phyloP scores from a whole-genome alignment of 2,888 invertebrate genomes.

The Acrobasis consociella region DNA sequence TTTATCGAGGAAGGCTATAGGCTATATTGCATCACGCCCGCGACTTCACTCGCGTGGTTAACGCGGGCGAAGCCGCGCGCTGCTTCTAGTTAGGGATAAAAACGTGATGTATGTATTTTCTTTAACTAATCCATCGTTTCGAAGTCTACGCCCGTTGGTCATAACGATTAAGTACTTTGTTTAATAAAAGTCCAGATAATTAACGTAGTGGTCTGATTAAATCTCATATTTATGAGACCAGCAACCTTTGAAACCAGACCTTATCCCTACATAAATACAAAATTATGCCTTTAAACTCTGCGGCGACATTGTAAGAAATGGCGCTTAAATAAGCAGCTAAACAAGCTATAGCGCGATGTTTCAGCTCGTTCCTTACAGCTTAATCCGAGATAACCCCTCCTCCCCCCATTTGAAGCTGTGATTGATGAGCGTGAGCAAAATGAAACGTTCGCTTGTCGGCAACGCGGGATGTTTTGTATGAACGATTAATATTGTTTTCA shows the following conservation, averaged over 20 bases:
- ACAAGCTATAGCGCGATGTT: not conserved
- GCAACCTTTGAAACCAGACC: not conserved
- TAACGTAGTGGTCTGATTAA: not conserved
- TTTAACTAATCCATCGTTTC: not conserved
- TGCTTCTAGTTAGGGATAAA: too few relatives aligned
- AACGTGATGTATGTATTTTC: too few relatives aligned
- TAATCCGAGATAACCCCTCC: not conserved
- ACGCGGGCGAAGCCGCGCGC: too few relatives aligned
- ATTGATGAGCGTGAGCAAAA: conserved; percentile 3
- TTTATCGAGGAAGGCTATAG: too few relatives aligned
- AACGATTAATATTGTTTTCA: not conserved
- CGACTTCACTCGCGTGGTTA: too few relatives aligned
- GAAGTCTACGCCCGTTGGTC: not conserved
- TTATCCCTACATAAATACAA: not conserved
- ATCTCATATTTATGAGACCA: conserved; percentile 5
- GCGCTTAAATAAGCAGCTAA: not conserved
- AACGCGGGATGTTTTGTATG: not conserved
- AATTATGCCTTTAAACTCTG: not conserved
- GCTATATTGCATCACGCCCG: too few relatives aligned
- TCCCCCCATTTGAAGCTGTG: not conserved
- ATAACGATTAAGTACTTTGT: not conserved
- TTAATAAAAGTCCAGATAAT: conserved; percentile 1
- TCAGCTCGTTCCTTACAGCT: not conserved
- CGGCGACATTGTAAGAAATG: not conserved
- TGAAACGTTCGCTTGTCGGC: conserved; percentile 2